Percentiles rank a stretch among this genome's conserved stretches.
These are phyloP conservation scores for Muscina levida DNA, from an alignment of 2,888 invertebrate genomes.

Conservation along the genomic window DNA sequence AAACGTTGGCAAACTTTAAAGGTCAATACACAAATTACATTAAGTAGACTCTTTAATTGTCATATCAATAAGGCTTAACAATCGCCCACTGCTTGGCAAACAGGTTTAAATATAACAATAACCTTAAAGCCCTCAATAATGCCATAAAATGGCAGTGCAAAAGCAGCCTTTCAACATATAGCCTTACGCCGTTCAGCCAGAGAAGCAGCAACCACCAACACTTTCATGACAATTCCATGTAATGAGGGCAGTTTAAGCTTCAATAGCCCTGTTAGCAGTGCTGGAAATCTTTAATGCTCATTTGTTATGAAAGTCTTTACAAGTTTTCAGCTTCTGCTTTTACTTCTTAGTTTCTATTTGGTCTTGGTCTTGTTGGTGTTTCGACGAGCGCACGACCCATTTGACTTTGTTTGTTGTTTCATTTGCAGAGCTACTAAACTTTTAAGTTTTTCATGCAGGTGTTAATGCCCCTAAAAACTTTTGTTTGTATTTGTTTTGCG, in stretches of 20 bases:
- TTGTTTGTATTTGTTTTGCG: slow-evolving; percentile 46
- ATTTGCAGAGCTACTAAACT: slow-evolving; percentile 18
- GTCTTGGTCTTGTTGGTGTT: background rate
- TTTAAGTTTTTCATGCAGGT: slow-evolving; percentile 44
- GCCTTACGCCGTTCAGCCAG: no score
- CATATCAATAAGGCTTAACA: no score
- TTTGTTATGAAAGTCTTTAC: background rate
- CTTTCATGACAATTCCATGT: background rate
- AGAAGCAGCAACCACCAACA: background rate
- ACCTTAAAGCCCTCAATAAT: no score
- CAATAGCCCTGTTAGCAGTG: background rate
- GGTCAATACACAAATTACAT: no score
- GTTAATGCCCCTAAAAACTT: slow-evolving; percentile 53
- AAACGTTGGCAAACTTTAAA: no score
- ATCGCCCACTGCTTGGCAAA: no score
- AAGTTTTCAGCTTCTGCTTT: background rate
- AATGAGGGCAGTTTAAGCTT: slow-evolving; percentile 4
- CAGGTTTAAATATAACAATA: no score
- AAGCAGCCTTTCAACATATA: no score
- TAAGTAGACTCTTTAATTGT: no score
- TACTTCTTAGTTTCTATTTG: background rate
- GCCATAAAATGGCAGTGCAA: no score
- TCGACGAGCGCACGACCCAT: background rate
- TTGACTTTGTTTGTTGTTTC: slow-evolving; percentile 19
- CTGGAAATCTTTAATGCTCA: background rate